Conservation (phyloP, 2,888 invertebrate genomes). For the Drosophila cracens region DNA sequence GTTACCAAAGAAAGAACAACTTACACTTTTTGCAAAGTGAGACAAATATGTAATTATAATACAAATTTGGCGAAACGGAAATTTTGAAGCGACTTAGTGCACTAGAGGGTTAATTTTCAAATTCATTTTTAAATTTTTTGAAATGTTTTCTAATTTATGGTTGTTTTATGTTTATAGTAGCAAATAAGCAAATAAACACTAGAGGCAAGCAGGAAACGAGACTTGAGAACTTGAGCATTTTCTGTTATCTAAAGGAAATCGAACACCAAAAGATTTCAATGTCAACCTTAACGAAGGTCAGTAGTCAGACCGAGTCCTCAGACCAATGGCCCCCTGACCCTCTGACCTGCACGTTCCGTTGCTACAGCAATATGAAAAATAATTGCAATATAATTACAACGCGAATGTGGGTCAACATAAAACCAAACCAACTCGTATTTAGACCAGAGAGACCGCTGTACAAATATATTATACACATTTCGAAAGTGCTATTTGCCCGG, state of each 20-base stretch:
- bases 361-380: slow-evolving; percentile 37
- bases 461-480: slow-evolving; percentile 35
- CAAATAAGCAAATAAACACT: background rate
- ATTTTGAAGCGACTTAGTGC: background rate
- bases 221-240: slow-evolving; percentile 22
- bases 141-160: background rate
- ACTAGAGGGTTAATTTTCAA: background rate
- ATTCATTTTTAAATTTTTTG: background rate
- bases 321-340: slow-evolving; percentile 1
- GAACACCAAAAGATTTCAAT: slow-evolving; percentile 49
- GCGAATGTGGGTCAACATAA: slow-evolving; percentile 60
- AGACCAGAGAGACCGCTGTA: slow-evolving; percentile 6
- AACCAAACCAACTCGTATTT: slow-evolving; percentile 30
- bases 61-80: background rate
- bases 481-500: slow-evolving; percentile 13
- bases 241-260: slow-evolving; percentile 12
- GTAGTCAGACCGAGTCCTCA: slow-evolving; percentile 1
- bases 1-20: background rate
- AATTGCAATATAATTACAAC: slow-evolving; percentile 65
- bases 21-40: background rate
- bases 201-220: slow-evolving; percentile 16
- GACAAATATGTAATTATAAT: background rate
- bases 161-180: background rate
- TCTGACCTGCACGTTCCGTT: slow-evolving; percentile 33
- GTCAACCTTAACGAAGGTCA: slow-evolving; percentile 57